Percentiles rank a stretch among this genome's conserved stretches.
These are phyloP conservation scores for Drosophila macrospina DNA, from an alignment of 2,888 invertebrate species.

Conservation along the genomic window DNA sequence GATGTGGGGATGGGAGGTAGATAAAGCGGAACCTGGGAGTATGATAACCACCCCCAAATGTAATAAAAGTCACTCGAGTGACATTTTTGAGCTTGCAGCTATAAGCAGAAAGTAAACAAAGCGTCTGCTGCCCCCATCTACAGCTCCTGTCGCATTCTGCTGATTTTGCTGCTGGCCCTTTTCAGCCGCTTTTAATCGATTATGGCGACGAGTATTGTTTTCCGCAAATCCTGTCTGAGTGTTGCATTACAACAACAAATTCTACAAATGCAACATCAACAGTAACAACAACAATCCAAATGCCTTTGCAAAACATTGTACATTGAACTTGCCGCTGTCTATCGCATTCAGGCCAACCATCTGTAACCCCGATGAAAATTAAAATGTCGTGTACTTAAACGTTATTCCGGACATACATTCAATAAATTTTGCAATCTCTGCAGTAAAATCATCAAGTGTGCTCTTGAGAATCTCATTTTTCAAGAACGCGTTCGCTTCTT, in stretches of 20 bases:
- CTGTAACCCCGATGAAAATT: conserved; percentile 34
- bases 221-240: conserved; percentile 77
- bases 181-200: conserved; percentile 75
- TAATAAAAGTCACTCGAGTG: conserved; percentile 82
- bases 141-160: conserved; percentile 9
- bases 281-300: conserved; percentile 16
- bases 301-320: conserved; percentile 54
- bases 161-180: conserved; percentile 44
- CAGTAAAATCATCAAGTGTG: conserved; percentile 59
- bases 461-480: conserved; percentile 58
- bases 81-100: conserved; percentile 79
- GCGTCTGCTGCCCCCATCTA: conserved; percentile 45
- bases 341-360: conserved; percentile 48
- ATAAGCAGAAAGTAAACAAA: conserved; percentile 71
- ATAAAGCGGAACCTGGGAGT: not conserved
- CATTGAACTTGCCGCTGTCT: conserved; percentile 73
- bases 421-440: conserved; percentile 61
- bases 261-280: conserved; percentile 28
- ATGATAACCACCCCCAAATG: conserved; percentile 34
- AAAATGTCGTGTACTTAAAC: conserved; percentile 42
- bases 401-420: conserved; percentile 47
- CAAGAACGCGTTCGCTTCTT: conserved; percentile 41
- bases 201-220: conserved; percentile 70
- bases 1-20: conserved; percentile 5
- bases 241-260: conserved; percentile 55